phyloP scores from a whole-genome alignment of 2,113 vertebrate species.

The Dasyprocta punctata region DNA sequence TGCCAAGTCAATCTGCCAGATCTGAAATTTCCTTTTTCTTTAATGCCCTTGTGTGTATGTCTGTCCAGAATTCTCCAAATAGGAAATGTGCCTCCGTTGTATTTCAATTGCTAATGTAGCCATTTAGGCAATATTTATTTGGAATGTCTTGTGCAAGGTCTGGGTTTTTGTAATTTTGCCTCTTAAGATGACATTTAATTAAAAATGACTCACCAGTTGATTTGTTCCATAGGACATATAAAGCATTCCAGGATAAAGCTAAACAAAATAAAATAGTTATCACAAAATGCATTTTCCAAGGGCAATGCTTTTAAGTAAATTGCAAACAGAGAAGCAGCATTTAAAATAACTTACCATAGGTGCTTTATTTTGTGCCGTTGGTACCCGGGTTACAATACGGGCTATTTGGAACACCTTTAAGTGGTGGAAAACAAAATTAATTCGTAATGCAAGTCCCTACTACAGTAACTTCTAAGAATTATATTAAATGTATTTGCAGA shows the following conservation, averaged over 20 bases:
- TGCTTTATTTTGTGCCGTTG: conserved; percentile 61
- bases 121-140: conserved; percentile 19
- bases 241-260: conserved; percentile 76
- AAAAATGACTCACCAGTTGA: conserved; percentile 72
- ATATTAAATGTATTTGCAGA: not conserved
- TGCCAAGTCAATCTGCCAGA: not conserved
- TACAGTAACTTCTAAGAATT: not conserved
- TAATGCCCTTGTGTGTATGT: not conserved
- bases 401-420: conserved; percentile 70
- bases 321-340: not conserved
- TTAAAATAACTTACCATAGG: conserved; percentile 60
- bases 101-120: conserved; percentile 13
- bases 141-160: not conserved
- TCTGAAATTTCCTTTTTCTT: conserved; percentile 46
- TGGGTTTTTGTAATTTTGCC: conserved; percentile 22
- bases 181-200: conserved; percentile 20
- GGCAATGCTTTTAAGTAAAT: conserved; percentile 47
- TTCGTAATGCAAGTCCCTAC: not conserved
- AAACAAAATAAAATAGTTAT: conserved; percentile 69
- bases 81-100: not conserved
- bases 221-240: conserved; percentile 75
- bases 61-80: not conserved
- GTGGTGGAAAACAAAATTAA: conserved; percentile 51
- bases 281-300: conserved; percentile 55
- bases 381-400: conserved; percentile 68